Percentiles rank a stretch among this genome's conserved stretches.
These are phyloP conservation scores for Psittacus erithacus DNA, from an alignment of 2,113 vertebrate genomes.

Conservation along the genomic window DNA sequence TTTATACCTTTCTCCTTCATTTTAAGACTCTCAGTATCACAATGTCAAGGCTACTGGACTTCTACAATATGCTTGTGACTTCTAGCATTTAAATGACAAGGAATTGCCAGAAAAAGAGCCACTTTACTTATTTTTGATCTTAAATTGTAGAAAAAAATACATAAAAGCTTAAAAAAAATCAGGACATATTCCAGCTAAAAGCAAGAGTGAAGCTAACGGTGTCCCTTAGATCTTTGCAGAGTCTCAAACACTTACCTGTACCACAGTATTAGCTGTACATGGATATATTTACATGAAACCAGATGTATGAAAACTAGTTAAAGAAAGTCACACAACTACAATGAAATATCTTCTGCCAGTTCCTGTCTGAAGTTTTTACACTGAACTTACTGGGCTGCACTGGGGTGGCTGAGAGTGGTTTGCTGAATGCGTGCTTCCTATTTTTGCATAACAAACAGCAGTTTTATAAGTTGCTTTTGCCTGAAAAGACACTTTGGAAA, in stretches of 20 bases:
- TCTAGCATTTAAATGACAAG: neutral
- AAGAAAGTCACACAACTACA: constrained; percentile 27
- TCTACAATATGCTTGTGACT: neutral
- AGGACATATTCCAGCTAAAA: constrained; percentile 51
- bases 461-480: neutral
- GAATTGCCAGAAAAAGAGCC: neutral
- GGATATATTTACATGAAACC: constrained; percentile 40
- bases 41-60: neutral
- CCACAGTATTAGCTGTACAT: neutral
- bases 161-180: neutral
- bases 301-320: constrained; percentile 20
- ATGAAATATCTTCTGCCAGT: constrained; percentile 12
- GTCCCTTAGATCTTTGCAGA: constrained; percentile 47
- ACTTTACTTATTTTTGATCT: constrained; percentile 35
- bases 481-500: constrained; percentile 28
- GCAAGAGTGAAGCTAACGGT: constrained; percentile 33
- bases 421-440: neutral
- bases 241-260: constrained; percentile 30
- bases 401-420: neutral
- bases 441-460: constrained; percentile 31
- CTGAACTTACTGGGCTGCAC: neutral
- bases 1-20: constrained; percentile 11
- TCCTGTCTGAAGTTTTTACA: neutral
- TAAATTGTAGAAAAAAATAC: constrained; percentile 9
- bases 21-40: constrained; percentile 24